phyloP scores from a whole-genome alignment of 2,888 invertebrate species.

The Aplocera efformata region DNA sequence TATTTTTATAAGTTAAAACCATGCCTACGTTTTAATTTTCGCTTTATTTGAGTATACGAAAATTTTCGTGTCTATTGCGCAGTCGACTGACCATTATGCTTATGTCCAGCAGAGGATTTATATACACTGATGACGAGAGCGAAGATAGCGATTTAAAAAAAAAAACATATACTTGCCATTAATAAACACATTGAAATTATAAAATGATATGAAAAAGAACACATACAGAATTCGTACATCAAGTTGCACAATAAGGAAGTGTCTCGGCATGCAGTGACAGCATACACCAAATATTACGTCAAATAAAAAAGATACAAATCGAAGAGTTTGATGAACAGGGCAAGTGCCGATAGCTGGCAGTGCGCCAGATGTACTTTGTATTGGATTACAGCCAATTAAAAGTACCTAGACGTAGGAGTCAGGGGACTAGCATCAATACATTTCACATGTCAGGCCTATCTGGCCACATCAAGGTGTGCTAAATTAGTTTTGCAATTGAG shows the following conservation, averaged over 20 bases:
- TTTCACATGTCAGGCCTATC: slow-evolving; percentile 62
- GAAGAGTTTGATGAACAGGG: slow-evolving; percentile 72
- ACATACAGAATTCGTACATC: slow-evolving; percentile 29
- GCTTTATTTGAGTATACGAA: no score
- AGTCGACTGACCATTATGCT: no score
- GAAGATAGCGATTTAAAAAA: no score
- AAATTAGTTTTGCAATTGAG: slow-evolving; percentile 56
- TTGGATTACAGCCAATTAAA: slow-evolving; percentile 80
- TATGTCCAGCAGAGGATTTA: no score
- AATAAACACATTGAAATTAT: no score
- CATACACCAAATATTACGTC: slow-evolving; percentile 44
- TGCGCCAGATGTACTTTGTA: slow-evolving; percentile 74
- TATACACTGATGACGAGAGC: no score
- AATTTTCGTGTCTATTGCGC: no score
- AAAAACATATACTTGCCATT: no score
- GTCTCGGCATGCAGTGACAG: slow-evolving; percentile 25
- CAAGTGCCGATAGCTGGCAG: slow-evolving; percentile 69
- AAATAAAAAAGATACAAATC: slow-evolving; percentile 73
- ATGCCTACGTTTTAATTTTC: no score
- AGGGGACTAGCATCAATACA: slow-evolving; percentile 57
- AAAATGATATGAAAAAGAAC: no score
- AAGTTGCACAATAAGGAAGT: slow-evolving; percentile 40
- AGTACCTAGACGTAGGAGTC: slow-evolving; percentile 59
- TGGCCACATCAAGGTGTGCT: slow-evolving; percentile 60
- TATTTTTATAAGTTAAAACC: no score